These are phyloP conservation scores for Microcebus murinus DNA, from an alignment of 2,113 vertebrate genomes.

Conservation along the genomic window DNA sequence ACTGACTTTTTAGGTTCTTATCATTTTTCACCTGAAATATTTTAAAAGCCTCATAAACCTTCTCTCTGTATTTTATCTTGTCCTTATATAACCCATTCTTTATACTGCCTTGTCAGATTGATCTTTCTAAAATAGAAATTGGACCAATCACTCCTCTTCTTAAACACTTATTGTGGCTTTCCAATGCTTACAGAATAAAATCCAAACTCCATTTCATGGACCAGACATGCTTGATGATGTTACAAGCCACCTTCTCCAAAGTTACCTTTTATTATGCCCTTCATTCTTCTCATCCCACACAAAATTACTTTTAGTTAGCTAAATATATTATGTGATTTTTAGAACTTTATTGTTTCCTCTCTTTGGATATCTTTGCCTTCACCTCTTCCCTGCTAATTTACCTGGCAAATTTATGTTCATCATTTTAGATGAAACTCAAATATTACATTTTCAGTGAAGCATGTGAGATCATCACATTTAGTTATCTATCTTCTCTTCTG, in stretches of 20 bases:
- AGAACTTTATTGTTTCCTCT: not conserved
- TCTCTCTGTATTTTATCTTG: not conserved
- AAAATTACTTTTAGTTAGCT: not conserved
- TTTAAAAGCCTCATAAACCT: conserved; percentile 8
- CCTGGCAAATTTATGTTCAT: not conserved
- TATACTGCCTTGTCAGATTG: conserved; percentile 4
- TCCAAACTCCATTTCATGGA: not conserved
- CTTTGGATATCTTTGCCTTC: not conserved
- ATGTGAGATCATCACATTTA: not conserved
- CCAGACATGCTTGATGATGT: not conserved
- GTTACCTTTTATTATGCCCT: not conserved
- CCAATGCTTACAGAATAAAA: not conserved
- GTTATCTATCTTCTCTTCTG: not conserved
- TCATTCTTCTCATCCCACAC: not conserved
- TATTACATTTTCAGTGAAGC: not conserved
- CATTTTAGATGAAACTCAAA: not conserved
- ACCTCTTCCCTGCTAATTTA: not conserved
- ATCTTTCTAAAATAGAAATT: conserved; percentile 36
- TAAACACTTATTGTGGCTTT: not conserved
- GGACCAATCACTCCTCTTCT: conserved; percentile 20
- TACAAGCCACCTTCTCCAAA: not conserved
- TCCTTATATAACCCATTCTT: not conserved
- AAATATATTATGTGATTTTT: not conserved
- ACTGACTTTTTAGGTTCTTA: not conserved
- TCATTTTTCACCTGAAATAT: conserved; percentile 33